Conservation (phyloP, 35 echinoderm and acorn worm genomes). For the Holothuria glaberrima region DNA sequence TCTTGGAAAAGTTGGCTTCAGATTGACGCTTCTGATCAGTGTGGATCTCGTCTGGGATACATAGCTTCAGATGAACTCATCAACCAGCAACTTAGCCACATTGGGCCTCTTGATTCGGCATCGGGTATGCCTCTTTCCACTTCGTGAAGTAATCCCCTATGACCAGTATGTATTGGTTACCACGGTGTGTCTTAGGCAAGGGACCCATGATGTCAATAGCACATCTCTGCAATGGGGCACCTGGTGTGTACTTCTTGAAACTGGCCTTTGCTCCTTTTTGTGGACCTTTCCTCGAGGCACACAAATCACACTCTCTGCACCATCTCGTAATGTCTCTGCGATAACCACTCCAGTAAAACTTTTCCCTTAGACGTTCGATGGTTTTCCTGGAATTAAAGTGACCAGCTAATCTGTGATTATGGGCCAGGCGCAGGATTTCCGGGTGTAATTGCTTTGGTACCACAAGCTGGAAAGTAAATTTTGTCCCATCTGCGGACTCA, state of each 20-base stretch:
- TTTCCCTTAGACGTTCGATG: background rate
- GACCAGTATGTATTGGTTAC: constrained; percentile 69
- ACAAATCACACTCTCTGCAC: background rate
- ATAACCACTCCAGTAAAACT: constrained; percentile 10
- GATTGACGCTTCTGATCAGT: constrained; percentile 60
- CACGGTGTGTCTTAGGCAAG: background rate
- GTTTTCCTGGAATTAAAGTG: constrained; percentile 9
- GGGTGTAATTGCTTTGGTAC: background rate
- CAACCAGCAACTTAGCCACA: background rate
- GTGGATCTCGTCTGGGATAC: background rate
- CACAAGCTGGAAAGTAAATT: background rate
- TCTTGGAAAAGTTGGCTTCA: constrained; percentile 48
- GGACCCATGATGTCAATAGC: constrained; percentile 73
- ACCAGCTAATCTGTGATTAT: background rate
- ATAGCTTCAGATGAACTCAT: constrained; percentile 37
- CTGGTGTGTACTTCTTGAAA: background rate
- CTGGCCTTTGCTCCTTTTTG: background rate
- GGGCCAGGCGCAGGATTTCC: background rate
- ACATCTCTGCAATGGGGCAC: constrained; percentile 38
- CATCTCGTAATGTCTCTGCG: background rate
- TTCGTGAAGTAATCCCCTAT: constrained; percentile 79
- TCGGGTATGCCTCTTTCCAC: constrained; percentile 70
- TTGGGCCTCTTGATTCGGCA: constrained; percentile 39
- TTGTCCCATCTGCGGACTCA: background rate
- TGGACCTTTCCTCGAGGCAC: background rate